These are phyloP conservation scores for Chymomyza amoena DNA, from an alignment of 2,888 invertebrate species.

Conservation along the genomic window DNA sequence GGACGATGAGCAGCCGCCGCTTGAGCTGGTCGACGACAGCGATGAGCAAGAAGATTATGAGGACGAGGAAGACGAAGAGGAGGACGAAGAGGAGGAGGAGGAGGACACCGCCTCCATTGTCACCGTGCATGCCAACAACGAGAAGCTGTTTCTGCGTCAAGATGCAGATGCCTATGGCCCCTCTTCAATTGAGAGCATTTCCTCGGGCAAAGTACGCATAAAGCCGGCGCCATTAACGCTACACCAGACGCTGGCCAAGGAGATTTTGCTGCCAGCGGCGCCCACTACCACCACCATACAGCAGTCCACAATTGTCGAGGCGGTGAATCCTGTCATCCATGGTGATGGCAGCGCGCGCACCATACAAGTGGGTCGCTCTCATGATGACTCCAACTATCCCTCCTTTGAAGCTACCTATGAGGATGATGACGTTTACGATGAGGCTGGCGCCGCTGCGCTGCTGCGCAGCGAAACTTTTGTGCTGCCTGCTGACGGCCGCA, in stretches of 20 bases:
- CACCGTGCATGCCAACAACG: slow-evolving; percentile 78
- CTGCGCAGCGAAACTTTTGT: slow-evolving; percentile 75
- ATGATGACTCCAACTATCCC: slow-evolving; percentile 63
- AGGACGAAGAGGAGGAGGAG: slow-evolving; percentile 78
- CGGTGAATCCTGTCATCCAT: slow-evolving; percentile 78
- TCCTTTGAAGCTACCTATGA: slow-evolving; percentile 63
- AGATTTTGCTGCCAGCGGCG: slow-evolving; percentile 36
- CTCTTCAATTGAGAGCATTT: slow-evolving; percentile 69
- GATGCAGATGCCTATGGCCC: slow-evolving; percentile 68
- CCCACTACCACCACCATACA: background rate
- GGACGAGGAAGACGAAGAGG: slow-evolving; percentile 67
- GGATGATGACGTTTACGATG: slow-evolving; percentile 24
- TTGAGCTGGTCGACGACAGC: slow-evolving; percentile 35
- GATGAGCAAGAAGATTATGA: slow-evolving; percentile 76
- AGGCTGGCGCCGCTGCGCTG: slow-evolving; percentile 47
- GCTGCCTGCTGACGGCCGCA: slow-evolving; percentile 46
- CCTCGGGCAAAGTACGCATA: slow-evolving; percentile 69
- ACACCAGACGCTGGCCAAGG: slow-evolving; percentile 74
- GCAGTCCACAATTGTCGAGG: slow-evolving; percentile 78
- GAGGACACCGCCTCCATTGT: slow-evolving; percentile 81
- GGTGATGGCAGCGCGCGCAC: slow-evolving; percentile 78
- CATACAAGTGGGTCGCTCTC: slow-evolving; percentile 76
- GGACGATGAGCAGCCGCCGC: slow-evolving; percentile 57
- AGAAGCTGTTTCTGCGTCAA: slow-evolving; percentile 76
- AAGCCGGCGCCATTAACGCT: slow-evolving; percentile 69